phyloP scores from a whole-genome alignment of 2,888 invertebrate genomes.

The Vannuccia rotundouncinata region DNA sequence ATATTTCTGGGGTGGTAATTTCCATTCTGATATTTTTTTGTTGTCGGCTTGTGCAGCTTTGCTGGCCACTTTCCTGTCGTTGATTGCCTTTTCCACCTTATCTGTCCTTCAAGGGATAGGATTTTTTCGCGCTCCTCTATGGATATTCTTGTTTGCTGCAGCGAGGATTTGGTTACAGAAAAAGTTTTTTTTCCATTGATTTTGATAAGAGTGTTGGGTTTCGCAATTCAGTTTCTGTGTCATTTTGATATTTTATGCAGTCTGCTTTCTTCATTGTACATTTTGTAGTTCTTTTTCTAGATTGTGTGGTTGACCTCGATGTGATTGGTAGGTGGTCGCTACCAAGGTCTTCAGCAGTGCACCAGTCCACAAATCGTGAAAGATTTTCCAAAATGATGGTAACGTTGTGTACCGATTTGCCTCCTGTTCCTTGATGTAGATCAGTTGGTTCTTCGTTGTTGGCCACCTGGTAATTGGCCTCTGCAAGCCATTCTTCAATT shows the following conservation, averaged over 20 bases:
- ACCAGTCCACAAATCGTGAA: not conserved
- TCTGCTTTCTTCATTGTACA: constrained; percentile 6
- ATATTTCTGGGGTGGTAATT: too few species aligned
- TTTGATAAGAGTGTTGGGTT: not conserved
- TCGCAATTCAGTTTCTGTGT: not conserved
- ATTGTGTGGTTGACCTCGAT: constrained; percentile 1
- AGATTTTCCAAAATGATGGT: constrained; percentile 5
- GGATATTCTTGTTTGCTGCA: constrained; percentile 1
- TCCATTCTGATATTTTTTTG: not conserved
- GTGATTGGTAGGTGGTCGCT: constrained; percentile 10
- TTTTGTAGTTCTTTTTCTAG: not conserved
- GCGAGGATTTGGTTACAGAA: not conserved
- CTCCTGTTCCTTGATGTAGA: constrained; percentile 14
- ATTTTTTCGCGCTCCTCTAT: constrained; percentile 1
- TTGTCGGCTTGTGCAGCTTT: constrained; percentile 7
- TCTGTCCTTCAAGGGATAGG: not conserved
- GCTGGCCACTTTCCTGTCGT: not conserved
- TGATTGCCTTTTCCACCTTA: constrained; percentile 17
- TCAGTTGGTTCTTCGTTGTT: constrained; percentile 1
- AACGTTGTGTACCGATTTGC: not conserved
- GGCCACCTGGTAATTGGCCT: not conserved
- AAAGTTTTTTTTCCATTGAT: not conserved
- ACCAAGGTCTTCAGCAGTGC: constrained; percentile 7
- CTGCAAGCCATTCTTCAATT: constrained; percentile 1
- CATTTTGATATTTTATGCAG: constrained; percentile 2